Percentiles rank a stretch among this genome's conserved stretches.
Conservation (phyloP, 2,888 invertebrate genomes). For the Drosophila seclusa region DNA sequence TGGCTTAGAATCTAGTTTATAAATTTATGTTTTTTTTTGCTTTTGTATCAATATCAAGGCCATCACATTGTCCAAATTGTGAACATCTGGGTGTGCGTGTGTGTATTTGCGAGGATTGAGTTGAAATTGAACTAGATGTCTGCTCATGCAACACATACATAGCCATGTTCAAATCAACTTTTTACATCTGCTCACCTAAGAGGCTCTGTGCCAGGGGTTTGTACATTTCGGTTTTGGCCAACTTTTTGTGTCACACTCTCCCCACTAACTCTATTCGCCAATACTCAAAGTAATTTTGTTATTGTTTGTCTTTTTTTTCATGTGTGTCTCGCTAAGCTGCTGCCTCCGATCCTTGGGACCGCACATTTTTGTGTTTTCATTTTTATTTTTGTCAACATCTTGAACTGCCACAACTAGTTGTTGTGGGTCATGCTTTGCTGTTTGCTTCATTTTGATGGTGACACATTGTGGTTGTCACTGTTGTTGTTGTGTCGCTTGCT, state of each 20-base stretch:
- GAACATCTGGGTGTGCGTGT: constrained; percentile 9
- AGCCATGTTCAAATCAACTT: constrained; percentile 29
- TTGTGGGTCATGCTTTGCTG: constrained; percentile 56
- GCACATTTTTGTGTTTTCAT: constrained; percentile 27
- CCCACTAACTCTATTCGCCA: constrained; percentile 42
- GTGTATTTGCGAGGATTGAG: constrained; percentile 15
- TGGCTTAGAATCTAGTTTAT: not conserved
- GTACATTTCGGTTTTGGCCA: constrained; percentile 44
- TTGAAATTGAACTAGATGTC: constrained; percentile 38
- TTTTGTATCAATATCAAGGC: constrained; percentile 39
- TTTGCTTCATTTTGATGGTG: constrained; percentile 52
- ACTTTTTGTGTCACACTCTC: constrained; percentile 43
- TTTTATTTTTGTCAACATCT: constrained; percentile 28
- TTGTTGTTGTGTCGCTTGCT: constrained; percentile 20
- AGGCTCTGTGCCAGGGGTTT: constrained; percentile 27
- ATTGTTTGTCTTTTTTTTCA: constrained; percentile 15
- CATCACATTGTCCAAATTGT: constrained; percentile 27
- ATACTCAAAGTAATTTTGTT: constrained; percentile 49
- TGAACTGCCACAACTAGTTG: constrained; percentile 57
- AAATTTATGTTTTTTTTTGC: not conserved
- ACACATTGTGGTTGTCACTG: constrained; percentile 56
- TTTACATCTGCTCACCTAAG: constrained; percentile 36
- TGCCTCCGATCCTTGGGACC: constrained; percentile 27
- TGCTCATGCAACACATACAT: constrained; percentile 19
- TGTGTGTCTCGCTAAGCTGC: constrained; percentile 31